Base-by-base conservation (phyloP, 2,888 invertebrate species). In the Gerris lacustris region DNA sequence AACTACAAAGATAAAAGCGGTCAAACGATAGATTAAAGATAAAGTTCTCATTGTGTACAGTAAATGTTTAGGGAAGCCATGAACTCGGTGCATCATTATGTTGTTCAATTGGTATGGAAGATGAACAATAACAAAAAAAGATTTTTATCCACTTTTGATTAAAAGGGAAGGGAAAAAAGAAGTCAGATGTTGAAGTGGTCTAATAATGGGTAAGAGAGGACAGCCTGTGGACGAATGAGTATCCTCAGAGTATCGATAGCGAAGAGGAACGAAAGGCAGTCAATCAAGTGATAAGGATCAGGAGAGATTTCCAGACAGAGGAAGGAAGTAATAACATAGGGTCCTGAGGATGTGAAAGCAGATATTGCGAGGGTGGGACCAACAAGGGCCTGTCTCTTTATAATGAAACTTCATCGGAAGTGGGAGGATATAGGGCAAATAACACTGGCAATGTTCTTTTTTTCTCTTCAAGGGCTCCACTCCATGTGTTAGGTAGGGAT, bases 211-310 rank as follows among this genome's bases (percentile, higher is more conserved):
- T 31, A 31, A 31, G 31, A 31, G 31, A 55, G 15, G 55, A 55
- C 15, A 55, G 55, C 9, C 11, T 55, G 15, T 9, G 15, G 55
- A 55, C 15, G 15, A 55, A 11, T 55, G 9, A 5, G 55, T 55
- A 55, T 55, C 55, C 15, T 9, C 55, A 55, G 15, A 31, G 31
- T 31, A 31, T 31, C 31, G 31, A 31, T 31, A 31, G 31, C 31
- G 31, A 31, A 31, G 31, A 31, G 31, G 31, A 31, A 31, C 31
- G 31, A 31, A 9, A 9, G 11, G 11, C 15, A 55, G 55, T 55
- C 55, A 55, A 55, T 55, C 55, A 55, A 55, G 55, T 55, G 55
- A 55, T 55, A 55, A 15, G 11, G 55, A 55, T 55, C 55, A 55
- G 55, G 15, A 55, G 15, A 55, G 15, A 55, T 55, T 11, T 11